Percentiles rank a stretch among this genome's conserved stretches.
Conservation (phyloP, 2,113 vertebrate species). For the Benitochromis conjunctus region DNA sequence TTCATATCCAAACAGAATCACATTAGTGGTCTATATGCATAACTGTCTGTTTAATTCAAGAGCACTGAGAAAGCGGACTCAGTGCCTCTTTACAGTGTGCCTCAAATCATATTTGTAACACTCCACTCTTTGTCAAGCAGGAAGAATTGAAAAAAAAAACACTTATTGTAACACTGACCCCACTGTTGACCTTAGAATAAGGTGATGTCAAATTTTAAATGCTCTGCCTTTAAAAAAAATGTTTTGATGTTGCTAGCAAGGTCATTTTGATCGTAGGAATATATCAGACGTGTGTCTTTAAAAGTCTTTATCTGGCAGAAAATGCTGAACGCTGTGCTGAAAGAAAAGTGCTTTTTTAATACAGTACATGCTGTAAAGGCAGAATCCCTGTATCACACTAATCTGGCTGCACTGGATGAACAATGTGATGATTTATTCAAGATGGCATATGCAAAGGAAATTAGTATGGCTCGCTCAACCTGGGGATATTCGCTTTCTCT, state of each 20-base stretch:
- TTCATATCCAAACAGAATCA: conserved; percentile 54
- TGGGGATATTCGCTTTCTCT: not conserved
- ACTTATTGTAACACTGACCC: not conserved
- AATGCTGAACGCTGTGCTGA: not conserved
- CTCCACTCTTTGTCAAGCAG: not conserved
- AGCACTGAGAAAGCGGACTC: not conserved
- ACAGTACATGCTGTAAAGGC: not conserved
- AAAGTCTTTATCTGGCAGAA: not conserved
- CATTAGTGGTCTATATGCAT: conserved; percentile 29
- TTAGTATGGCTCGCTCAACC: not conserved
- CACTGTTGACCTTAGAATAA: not conserved
- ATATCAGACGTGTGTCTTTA: not conserved
- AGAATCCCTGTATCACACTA: not conserved
- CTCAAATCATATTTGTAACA: not conserved
- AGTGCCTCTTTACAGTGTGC: not conserved
- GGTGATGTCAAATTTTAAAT: not conserved
- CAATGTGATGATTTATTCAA: not conserved
- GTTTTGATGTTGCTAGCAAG: not conserved
- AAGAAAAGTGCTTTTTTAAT: not conserved
- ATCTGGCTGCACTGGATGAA: not conserved
- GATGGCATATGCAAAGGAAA: not conserved
- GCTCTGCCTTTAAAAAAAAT: not conserved
- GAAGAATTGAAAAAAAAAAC: not conserved
- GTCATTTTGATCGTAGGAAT: not conserved
- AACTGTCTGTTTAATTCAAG: conserved; percentile 14